Percentiles rank a stretch among this genome's conserved stretches.
phyloP scores from a whole-genome alignment of 2,113 vertebrate species.

The Barnardius zonarius region DNA sequence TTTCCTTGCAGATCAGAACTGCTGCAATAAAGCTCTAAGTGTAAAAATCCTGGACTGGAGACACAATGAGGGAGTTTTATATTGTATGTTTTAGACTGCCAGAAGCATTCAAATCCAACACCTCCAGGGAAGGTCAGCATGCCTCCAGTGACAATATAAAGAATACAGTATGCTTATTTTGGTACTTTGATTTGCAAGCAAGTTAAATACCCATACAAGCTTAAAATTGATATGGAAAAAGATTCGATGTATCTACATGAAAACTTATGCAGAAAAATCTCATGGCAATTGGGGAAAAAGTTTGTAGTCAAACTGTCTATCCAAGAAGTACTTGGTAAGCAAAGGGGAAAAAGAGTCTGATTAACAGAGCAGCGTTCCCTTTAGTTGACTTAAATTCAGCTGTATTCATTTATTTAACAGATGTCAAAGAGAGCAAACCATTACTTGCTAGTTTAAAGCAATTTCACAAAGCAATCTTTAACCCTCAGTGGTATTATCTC shows the following conservation, averaged over 20 bases:
- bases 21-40: neutral
- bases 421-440: conserved; percentile 4
- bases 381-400: conserved; percentile 11
- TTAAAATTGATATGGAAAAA: neutral
- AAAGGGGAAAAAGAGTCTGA: neutral
- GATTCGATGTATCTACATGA: neutral
- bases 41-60: neutral
- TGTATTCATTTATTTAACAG: conserved; percentile 31
- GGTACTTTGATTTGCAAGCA: neutral
- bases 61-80: neutral
- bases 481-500: neutral
- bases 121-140: neutral
- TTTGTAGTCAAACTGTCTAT: neutral
- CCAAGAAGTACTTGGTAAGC: neutral
- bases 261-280: neutral
- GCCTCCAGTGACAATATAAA: neutral
- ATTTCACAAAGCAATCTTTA: conserved; percentile 8
- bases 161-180: neutral
- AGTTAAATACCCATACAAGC: neutral
- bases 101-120: neutral
- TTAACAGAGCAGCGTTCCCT: neutral
- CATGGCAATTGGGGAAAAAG: neutral
- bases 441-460: conserved; percentile 2
- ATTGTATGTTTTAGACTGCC: neutral
- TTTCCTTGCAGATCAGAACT: neutral